Conservation (phyloP, 2,888 invertebrate species). For the Heliconius ismenius region DNA sequence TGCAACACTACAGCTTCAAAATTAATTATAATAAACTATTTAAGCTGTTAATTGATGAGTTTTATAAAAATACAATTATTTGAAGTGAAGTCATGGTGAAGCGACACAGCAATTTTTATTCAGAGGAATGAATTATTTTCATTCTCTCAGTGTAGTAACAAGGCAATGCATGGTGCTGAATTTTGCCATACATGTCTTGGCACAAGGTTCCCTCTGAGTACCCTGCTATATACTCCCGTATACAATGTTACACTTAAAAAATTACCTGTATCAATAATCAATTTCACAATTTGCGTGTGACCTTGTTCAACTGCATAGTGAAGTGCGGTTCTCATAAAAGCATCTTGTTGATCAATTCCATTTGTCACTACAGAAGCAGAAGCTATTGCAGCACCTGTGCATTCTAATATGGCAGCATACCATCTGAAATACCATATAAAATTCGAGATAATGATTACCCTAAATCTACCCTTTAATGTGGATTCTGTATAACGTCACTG, state of each 20-base stretch:
- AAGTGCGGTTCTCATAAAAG: constrained; percentile 84
- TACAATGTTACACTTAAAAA: background rate
- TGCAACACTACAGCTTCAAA: no score
- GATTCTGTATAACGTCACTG: no score
- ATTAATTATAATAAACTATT: no score
- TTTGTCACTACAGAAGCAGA: constrained; percentile 70
- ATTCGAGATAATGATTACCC: background rate
- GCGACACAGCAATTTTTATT: no score
- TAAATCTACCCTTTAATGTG: background rate
- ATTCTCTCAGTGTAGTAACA: background rate
- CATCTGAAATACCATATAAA: constrained; percentile 78
- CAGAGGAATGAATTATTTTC: background rate
- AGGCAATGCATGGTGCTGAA: no score
- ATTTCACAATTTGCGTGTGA: constrained; percentile 82
- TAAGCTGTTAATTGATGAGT: no score
- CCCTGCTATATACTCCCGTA: background rate
- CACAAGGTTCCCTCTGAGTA: background rate
- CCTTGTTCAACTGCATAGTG: constrained; percentile 89
- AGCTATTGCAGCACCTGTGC: constrained; percentile 82
- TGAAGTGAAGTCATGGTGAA: no score
- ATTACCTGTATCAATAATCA: constrained; percentile 83
- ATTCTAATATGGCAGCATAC: constrained; percentile 88
- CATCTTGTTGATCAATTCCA: constrained; percentile 84
- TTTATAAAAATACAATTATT: no score
- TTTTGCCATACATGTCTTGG: no score